Conservation (phyloP, 37 sponge, comb jelly and placozoan genomes). For the Ianthella basta region DNA sequence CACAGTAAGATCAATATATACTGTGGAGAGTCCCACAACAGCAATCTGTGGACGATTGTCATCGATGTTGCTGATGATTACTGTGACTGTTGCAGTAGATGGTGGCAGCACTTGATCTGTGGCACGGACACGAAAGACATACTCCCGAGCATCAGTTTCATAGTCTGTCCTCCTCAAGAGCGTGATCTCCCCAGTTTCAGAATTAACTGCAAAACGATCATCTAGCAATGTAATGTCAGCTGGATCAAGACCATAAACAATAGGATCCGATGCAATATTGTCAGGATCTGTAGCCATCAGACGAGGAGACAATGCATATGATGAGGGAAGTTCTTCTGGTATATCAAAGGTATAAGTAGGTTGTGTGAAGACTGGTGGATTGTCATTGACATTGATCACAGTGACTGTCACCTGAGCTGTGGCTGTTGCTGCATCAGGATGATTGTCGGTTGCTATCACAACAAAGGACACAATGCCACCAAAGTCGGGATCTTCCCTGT, state of each 20-base stretch:
- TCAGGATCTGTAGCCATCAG: conserved; percentile 45
- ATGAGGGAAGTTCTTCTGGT: conserved; percentile 29
- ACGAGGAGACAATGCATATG: conserved; percentile 13
- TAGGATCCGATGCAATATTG: not conserved
- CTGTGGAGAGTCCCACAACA: not conserved
- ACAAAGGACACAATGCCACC: conserved; percentile 13
- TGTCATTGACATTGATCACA: conserved; percentile 54
- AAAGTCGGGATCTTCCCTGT: conserved; percentile 12
- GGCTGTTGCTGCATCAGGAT: conserved; percentile 18
- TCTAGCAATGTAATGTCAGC: conserved; percentile 8
- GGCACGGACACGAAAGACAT: not conserved
- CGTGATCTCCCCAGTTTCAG: conserved; percentile 40
- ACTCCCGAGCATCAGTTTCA: not conserved
- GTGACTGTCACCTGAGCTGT: conserved; percentile 43
- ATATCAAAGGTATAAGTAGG: conserved; percentile 40
- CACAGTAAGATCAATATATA: conserved; percentile 10
- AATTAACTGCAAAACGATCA: conserved; percentile 33
- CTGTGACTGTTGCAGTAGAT: conserved; percentile 30
- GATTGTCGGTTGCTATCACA: conserved; percentile 44
- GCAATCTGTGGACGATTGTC: conserved; percentile 64
- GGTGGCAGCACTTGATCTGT: not conserved
- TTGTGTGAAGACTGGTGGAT: conserved; percentile 49
- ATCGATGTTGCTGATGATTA: conserved; percentile 51
- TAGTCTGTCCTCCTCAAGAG: not conserved
- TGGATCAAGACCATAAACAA: not conserved